A percentile compares a stretch with the other conserved stretches of the same genome.
These are phyloP conservation scores for Hepsetus odoe DNA, from an alignment of 2,113 vertebrate species.

Conservation along the genomic window DNA sequence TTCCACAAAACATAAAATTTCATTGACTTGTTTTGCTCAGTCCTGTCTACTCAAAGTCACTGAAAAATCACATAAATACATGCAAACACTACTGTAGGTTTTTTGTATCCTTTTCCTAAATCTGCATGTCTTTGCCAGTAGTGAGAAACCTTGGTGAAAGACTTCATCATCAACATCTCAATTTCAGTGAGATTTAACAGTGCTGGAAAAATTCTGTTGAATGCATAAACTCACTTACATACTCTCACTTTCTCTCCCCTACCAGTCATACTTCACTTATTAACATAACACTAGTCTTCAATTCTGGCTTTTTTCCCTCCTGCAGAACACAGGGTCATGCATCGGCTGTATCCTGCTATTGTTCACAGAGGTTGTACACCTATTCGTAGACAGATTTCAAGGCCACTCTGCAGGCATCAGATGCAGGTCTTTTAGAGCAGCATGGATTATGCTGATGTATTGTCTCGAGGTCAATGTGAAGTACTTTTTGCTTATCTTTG, in stretches of 20 bases:
- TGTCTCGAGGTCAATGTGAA: slow-evolving; percentile 34
- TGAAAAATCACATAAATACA: too few relatives aligned
- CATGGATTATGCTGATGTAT: slow-evolving; percentile 45
- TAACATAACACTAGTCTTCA: slow-evolving; percentile 41
- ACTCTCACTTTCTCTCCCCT: background rate
- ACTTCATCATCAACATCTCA: slow-evolving; percentile 35
- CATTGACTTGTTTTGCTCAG: too few relatives aligned
- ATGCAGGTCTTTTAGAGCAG: slow-evolving; percentile 32
- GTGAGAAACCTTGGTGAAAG: slow-evolving; percentile 17
- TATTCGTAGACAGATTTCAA: slow-evolving; percentile 9
- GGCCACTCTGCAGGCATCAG: slow-evolving; percentile 41
- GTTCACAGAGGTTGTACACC: background rate
- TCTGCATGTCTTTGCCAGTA: background rate
- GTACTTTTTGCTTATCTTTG: slow-evolving; percentile 32
- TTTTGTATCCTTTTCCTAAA: background rate
- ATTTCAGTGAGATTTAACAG: slow-evolving; percentile 43
- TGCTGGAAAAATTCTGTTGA: slow-evolving; percentile 13
- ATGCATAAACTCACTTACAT: background rate
- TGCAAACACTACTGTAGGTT: too few relatives aligned
- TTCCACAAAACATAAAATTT: too few relatives aligned
- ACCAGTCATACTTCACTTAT: background rate
- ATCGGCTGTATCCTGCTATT: slow-evolving; percentile 13
- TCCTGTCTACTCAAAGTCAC: too few relatives aligned
- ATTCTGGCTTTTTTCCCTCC: background rate
- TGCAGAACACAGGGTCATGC: background rate